Evolutionary conservation across 2,113 vertebrate genomes (phyloP), one percentile per base, ranked within the genome.

Genomic region (Nansenia antarctica): DNA sequence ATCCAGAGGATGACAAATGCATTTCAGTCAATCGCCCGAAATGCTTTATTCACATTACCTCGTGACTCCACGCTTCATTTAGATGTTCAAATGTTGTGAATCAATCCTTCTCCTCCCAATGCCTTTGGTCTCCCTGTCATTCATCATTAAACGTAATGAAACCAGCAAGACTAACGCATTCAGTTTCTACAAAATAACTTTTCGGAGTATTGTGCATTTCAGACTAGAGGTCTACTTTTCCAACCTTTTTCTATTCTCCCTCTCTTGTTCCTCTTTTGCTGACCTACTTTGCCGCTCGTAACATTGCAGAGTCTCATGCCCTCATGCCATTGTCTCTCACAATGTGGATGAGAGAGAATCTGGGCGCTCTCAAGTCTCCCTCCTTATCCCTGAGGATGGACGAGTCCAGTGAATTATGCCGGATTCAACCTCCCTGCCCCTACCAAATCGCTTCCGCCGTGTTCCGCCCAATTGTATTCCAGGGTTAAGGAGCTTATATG

Each of bases 41-140:
- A 53, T 67, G 66, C 70, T 70, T 81, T 85, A 83, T 86, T 83
- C 81, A 67, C 27, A 65, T 82, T 69, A 81, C 42, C 77, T 73
- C 67, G 59, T 70, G 34, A 68, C 81, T 79, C 62, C 83, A 79
- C 49, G 74, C 87, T 88, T 86, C 85, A 88, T 90, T 88, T 91
- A 85, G 86, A 93, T 93, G 92, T 93, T 65, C n/a, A 92, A 92
- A 93, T 89, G 79, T 81, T 87, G 87, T 62, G 70, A 77, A 92
- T 95, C 81, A 91, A 93, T 95, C 90, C 70, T 80, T 76, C 61
- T 76, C 74, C 87, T 81, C 70, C 24, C 58, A 62, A 86, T 73
- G 82, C 70, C 63, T 87, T 79, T n/a, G 59, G 53, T 71, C 27
- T 30, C 12, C 6, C 34, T 49, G 35, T 52, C 65, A 76, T 70